Conservation (phyloP, 1,140 invertebrate species). For the Zaprionus inermis region DNA sequence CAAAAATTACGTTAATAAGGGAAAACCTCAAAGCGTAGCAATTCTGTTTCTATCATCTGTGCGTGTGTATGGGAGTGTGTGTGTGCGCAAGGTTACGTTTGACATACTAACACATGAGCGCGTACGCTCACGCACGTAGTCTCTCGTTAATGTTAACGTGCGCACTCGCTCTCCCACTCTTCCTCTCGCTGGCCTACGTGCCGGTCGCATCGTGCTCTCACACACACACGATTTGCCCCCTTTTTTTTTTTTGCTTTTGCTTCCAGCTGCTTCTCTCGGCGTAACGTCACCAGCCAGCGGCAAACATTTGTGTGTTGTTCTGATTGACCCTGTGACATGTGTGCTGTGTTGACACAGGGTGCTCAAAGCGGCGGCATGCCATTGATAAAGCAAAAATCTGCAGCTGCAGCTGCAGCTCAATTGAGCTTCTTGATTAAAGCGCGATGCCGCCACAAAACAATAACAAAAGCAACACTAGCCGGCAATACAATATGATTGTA, state of each 20-base stretch:
- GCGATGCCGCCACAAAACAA: constrained; percentile 23
- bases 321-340: constrained; percentile 64
- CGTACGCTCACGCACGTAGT: not conserved
- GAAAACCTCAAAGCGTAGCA: not conserved
- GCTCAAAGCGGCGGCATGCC: constrained; percentile 11
- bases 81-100: constrained; percentile 10
- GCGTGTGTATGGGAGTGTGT: not conserved
- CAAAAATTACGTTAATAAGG: constrained; percentile 33
- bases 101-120: constrained; percentile 12
- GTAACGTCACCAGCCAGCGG: constrained; percentile 49
- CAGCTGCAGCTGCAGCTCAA: constrained; percentile 26
- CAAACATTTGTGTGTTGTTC: constrained; percentile 18
- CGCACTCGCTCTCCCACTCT: constrained; percentile 3
- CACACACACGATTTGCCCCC: constrained; percentile 22
- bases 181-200: constrained; percentile 56
- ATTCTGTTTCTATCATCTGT: constrained; percentile 3
- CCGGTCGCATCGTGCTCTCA: constrained; percentile 23
- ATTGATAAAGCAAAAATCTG: constrained; percentile 33
- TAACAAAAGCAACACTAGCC: constrained; percentile 10
- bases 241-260: constrained; percentile 44
- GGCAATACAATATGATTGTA: constrained; percentile 25
- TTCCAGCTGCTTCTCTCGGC: constrained; percentile 14
- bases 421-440: constrained; percentile 61
- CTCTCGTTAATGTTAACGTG: not conserved
- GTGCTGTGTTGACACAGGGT: constrained; percentile 36